Conservation (phyloP, 2,888 invertebrate genomes). For the Drosophila tanythrix region DNA sequence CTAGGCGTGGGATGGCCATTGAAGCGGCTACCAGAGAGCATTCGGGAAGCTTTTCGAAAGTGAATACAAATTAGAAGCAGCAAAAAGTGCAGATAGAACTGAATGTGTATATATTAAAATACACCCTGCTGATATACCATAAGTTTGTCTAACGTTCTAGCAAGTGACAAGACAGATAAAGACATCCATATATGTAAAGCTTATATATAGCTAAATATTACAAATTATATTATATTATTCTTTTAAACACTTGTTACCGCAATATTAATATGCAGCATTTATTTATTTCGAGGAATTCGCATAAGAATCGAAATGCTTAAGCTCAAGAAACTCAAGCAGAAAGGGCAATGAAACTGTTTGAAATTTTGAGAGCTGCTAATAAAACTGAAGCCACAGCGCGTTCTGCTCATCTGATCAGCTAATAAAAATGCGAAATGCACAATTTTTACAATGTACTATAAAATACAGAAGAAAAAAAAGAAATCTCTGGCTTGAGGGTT, state of each 20-base stretch:
- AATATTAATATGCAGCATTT: neutral
- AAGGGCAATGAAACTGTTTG: constrained; percentile 45
- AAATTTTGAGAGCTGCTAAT: constrained; percentile 61
- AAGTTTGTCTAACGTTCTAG: neutral
- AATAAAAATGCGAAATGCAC: constrained; percentile 67
- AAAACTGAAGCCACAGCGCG: constrained; percentile 54
- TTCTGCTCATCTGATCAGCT: constrained; percentile 63
- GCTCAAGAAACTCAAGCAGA: constrained; percentile 24
- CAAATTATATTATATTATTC: neutral
- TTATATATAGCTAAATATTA: neutral
- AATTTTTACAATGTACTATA: constrained; percentile 63
- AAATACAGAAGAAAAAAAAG: constrained; percentile 37
- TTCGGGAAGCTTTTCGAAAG: neutral
- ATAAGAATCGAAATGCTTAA: constrained; percentile 15
- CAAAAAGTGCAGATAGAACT: constrained; percentile 4
- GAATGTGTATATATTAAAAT: neutral
- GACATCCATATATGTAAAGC: neutral
- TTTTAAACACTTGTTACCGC: neutral
- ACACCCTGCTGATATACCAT: neutral
- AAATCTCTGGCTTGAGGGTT: constrained; percentile 23
- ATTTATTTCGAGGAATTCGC: neutral
- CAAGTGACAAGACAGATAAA: neutral
- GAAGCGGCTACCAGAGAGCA: constrained; percentile 6
- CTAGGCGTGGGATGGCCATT: constrained; percentile 18
- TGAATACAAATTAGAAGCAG: constrained; percentile 5